Conservation (phyloP, 2,888 invertebrate species). For the Athrips mouffetella region DNA sequence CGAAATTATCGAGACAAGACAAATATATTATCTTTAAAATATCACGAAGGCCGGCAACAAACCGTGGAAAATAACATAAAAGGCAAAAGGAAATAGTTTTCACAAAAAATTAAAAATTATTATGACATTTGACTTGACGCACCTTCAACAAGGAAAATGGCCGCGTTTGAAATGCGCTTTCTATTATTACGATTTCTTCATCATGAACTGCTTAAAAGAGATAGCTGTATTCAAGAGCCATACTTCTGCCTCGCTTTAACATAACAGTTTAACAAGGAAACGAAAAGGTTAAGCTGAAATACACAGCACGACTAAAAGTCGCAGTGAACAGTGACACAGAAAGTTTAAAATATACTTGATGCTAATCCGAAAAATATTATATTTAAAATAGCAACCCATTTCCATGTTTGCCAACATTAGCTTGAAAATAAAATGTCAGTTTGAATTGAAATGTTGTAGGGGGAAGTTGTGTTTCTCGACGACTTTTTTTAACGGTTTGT, state of each 20-base stretch:
- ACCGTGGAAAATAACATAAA: constrained; percentile 59
- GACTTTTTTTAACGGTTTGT: constrained; percentile 66
- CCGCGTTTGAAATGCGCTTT: constrained; percentile 35
- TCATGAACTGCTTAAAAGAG: neutral
- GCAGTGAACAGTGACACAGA: too few relatives aligned
- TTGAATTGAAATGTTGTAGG: constrained; percentile 46
- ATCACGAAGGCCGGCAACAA: constrained; percentile 41
- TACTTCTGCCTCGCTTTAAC: neutral
- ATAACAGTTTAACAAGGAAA: too few relatives aligned
- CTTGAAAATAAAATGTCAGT: constrained; percentile 49
- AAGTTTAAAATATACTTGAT: neutral
- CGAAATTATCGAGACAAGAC: constrained; percentile 34
- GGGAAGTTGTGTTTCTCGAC: constrained; percentile 42
- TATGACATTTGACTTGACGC: constrained; percentile 78
- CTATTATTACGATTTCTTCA: neutral
- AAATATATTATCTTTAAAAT: constrained; percentile 42
- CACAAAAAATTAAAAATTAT: constrained; percentile 70
- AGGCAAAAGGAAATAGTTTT: constrained; percentile 67
- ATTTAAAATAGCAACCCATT: constrained; percentile 6
- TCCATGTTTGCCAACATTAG: constrained; percentile 17
- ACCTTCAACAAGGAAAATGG: constrained; percentile 78
- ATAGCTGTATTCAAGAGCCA: neutral
- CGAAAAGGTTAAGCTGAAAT: too few relatives aligned
- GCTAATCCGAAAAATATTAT: neutral
- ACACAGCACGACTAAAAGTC: too few relatives aligned